These are phyloP conservation scores for Takifugu ocellatus DNA, from an alignment of 2,797 vertebrate genomes.

Conservation along the genomic window DNA sequence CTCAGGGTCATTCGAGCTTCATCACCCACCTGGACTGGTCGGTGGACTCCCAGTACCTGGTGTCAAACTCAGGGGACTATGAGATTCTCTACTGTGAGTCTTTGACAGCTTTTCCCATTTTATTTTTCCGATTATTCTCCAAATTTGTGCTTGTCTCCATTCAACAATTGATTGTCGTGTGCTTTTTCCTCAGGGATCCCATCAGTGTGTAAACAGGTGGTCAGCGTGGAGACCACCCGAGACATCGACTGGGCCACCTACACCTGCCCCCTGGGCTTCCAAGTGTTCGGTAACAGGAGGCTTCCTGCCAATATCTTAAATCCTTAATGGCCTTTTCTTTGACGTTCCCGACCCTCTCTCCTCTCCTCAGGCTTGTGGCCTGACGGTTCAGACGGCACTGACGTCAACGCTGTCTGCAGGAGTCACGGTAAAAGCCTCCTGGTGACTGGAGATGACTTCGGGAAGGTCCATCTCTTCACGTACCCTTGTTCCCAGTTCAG, in stretches of 20 bases:
- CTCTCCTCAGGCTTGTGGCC: conserved; percentile 88
- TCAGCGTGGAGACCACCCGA: conserved; percentile 92
- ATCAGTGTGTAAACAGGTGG: conserved; percentile 95
- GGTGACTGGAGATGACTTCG: conserved; percentile 95
- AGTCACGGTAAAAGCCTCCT: conserved; percentile 85
- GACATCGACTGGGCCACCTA: conserved; percentile 90
- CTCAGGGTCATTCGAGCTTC: conserved; percentile 97
- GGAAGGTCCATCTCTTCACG: conserved; percentile 96
- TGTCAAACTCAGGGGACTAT: conserved; percentile 98
- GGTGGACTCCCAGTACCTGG: conserved; percentile 91
- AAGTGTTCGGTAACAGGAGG: conserved; percentile 86
- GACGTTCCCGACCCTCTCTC: not conserved
- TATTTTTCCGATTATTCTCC: not conserved
- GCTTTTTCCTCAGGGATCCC: conserved; percentile 83
- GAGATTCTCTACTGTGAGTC: conserved; percentile 98
- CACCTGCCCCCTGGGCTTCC: conserved; percentile 93
- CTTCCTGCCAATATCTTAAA: not conserved
- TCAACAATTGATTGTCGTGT: not conserved
- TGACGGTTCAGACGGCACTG: conserved; percentile 95
- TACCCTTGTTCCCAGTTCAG: conserved; percentile 94
- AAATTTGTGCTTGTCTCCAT: too few relatives aligned
- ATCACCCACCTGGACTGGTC: conserved; percentile 99
- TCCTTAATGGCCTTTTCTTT: not conserved
- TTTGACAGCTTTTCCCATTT: not conserved
- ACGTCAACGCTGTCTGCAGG: conserved; percentile 91